Conservation (phyloP, 2,113 vertebrate species). For the Gopherus flavomarginatus region DNA sequence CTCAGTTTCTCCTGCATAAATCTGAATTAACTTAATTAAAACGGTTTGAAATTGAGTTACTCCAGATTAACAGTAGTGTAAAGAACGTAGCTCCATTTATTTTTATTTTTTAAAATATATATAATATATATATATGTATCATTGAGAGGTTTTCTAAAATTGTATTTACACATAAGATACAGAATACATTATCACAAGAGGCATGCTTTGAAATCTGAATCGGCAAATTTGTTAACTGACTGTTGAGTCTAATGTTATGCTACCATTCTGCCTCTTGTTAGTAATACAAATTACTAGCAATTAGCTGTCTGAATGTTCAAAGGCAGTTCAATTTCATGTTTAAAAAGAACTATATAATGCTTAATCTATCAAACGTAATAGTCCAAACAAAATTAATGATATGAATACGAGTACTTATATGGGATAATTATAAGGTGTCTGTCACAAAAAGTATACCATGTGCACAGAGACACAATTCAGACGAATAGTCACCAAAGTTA, state of each 20-base stretch:
- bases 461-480: conserved; percentile 61
- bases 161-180: conserved; percentile 31
- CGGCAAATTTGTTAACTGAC: conserved; percentile 86
- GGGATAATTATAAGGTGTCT: conserved; percentile 85
- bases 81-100: background rate
- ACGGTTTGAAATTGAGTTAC: background rate
- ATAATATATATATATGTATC: background rate
- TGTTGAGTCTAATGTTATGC: conserved; percentile 86
- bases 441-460: conserved; percentile 57
- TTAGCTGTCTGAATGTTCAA: conserved; percentile 87
- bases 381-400: conserved; percentile 87
- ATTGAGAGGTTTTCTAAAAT: background rate
- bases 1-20: background rate
- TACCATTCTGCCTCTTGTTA: conserved; percentile 86
- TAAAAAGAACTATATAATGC: conserved; percentile 86
- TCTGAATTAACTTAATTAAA: background rate
- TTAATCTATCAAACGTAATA: conserved; percentile 87
- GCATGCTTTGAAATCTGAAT: conserved; percentile 77
- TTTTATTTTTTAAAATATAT: background rate
- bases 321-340: conserved; percentile 85
- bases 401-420: conserved; percentile 79
- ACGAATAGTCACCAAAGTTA: conserved; percentile 70
- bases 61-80: background rate
- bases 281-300: conserved; percentile 88
- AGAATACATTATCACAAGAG: conserved; percentile 68